Evolutionary conservation across 2,888 invertebrate genomes (phyloP).

Genomic region (Standfussiana lucernea): DNA sequence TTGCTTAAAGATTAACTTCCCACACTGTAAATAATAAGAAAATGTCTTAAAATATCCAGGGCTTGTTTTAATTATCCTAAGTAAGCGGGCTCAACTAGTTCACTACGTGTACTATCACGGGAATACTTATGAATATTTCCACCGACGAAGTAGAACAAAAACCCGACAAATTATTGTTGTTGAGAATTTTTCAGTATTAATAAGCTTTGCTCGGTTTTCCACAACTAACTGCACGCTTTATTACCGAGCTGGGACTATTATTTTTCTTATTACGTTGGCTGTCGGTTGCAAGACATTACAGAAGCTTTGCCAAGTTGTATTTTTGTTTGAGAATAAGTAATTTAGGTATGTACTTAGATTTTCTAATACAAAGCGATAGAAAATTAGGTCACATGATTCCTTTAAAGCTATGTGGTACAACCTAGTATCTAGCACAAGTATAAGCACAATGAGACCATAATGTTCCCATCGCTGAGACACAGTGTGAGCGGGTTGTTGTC

Average conservation of each 20-base stretch:
- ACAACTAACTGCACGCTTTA: slow-evolving; percentile 28
- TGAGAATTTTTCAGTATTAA: slow-evolving; percentile 40
- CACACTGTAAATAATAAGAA: neutral
- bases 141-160: slow-evolving; percentile 35
- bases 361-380: neutral
- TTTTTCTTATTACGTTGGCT: slow-evolving; percentile 42
- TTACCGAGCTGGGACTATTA: slow-evolving; percentile 36
- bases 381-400: neutral
- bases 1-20: neutral
- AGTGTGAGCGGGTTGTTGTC: neutral
- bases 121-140: slow-evolving; percentile 34
- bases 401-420: neutral
- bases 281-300: slow-evolving; percentile 24
- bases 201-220: slow-evolving; percentile 39
- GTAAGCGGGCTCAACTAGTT: slow-evolving; percentile 34
- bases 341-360: neutral
- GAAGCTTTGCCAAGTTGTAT: slow-evolving; percentile 3
- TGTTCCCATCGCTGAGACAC: neutral
- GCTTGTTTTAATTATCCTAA: slow-evolving; percentile 44
- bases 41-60: slow-evolving; percentile 20
- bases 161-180: slow-evolving; percentile 19
- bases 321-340: slow-evolving; percentile 26
- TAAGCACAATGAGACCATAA: neutral
- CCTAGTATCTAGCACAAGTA: neutral
- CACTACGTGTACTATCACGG: slow-evolving; percentile 2